Base-by-base conservation (phyloP, 2,113 vertebrate species). In the Noctilio leporinus region DNA sequence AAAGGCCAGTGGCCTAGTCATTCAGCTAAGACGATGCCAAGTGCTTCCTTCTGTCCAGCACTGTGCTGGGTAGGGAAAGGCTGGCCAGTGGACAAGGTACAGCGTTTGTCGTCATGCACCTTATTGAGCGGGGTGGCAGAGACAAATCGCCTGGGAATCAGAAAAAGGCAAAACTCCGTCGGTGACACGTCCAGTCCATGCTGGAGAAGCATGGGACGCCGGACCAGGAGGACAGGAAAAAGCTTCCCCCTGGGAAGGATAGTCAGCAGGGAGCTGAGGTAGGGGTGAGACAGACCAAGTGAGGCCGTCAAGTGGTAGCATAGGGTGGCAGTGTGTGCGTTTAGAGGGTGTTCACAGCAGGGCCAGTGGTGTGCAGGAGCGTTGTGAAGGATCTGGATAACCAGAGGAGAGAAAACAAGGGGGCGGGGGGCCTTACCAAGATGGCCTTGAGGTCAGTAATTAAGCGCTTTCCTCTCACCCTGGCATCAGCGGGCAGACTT, bases 311-410 rank as follows among this genome's bases (percentile, higher is more conserved):
- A 35, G 33, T 14, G 3, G 9, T 14, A 28, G 22, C 33, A 19
- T 2, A 33, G 10, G 43, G 0, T 9, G 10, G 5, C 35, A 6
- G 22, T 24, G 1, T 38, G 4, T 55, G 53, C 0, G 38, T 0
- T 14, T 45, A 17, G 70, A 81, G 35, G 85, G 0, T 10, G 24
- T n/a, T 64, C 33, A 7, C 40, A 19, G 43, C 24, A 84, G 14
- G 24, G 24, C 59, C 76, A 15, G 2, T 10, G 95, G 7, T 70
- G 24, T 26, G 26, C 35, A 20, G 24, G n/a, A 70, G 12, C 12
- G 0, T 67, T 11, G 87, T 43, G 49, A 33, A 53, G 15, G 9
- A 9, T 30, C 28, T 38, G 6, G 28, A 38, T 7, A 26, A 5
- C 15, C 73, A n/a, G 45, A 38, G 70, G 45, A 83, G 59, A 53